phyloP scores from a whole-genome alignment of 1,140 invertebrate genomes.

The Thalassaphorura encarpata region DNA sequence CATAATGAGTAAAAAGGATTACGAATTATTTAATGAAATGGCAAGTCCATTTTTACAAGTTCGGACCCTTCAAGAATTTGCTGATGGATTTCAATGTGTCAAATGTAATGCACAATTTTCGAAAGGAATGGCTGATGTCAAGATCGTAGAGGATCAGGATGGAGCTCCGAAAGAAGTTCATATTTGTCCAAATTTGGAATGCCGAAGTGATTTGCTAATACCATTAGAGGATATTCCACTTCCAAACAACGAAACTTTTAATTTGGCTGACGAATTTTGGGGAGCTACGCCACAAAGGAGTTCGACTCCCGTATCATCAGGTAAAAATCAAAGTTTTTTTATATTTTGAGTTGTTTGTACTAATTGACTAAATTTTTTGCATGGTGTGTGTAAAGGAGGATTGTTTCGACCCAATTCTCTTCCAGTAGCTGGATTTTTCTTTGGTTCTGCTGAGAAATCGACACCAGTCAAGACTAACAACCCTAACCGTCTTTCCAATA shows the following conservation, averaged over 20 bases:
- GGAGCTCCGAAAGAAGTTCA: constrained; percentile 18
- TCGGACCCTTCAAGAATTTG: constrained; percentile 22
- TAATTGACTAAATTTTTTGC: too few species aligned
- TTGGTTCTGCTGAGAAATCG: neutral
- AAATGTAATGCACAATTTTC: constrained; percentile 28
- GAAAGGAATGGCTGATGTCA: constrained; percentile 9
- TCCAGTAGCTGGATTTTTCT: neutral
- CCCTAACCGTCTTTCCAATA: neutral
- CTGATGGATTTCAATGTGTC: constrained; percentile 24
- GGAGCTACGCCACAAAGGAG: neutral
- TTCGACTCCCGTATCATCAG: constrained; percentile 3
- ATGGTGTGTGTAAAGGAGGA: too few species aligned
- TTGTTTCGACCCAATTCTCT: neutral
- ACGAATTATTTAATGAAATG: constrained; percentile 14
- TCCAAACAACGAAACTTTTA: constrained; percentile 27
- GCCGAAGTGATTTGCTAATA: constrained; percentile 20
- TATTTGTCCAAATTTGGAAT: constrained; percentile 23
- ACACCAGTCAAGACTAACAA: neutral
- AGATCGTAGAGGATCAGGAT: constrained; percentile 18
- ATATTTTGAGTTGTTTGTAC: constrained; percentile 9
- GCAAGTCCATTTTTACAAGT: constrained; percentile 17
- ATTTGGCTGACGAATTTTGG: constrained; percentile 3
- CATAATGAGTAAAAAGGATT: constrained; percentile 24
- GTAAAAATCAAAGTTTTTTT: constrained; percentile 19
- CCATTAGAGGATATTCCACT: constrained; percentile 18